Conservation (phyloP, 1,140 invertebrate genomes). For the Drosophila dunni region DNA sequence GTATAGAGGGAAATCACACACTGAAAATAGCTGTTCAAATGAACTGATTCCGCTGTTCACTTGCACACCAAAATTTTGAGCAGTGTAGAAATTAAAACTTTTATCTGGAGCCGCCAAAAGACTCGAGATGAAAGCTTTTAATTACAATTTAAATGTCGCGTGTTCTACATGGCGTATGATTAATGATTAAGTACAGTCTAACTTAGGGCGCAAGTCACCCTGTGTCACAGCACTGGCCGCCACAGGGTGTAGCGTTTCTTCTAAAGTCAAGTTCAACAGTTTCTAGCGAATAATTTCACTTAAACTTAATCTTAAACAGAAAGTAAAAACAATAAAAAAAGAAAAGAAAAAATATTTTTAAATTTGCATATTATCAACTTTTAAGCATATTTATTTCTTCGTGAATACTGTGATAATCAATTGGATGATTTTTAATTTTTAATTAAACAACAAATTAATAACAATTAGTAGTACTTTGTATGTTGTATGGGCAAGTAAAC, state of each 20-base stretch:
- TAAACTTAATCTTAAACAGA: not conserved
- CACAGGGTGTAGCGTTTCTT: conserved; percentile 43
- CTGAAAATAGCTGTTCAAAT: conserved; percentile 24
- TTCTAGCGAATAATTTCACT: conserved; percentile 69
- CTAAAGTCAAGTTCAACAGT: conserved; percentile 58
- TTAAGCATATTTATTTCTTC: conserved; percentile 78
- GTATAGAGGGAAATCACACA: not conserved
- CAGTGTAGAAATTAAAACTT: conserved; percentile 23
- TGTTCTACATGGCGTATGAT: conserved; percentile 45
- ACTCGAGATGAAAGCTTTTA: conserved; percentile 3
- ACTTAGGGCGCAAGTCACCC: conserved; percentile 6
- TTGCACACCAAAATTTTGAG: conserved; percentile 58
- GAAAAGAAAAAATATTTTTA: conserved; percentile 7
- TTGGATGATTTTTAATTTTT: conserved; percentile 82
- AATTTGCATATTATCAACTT: conserved; percentile 25
- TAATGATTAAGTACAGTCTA: conserved; percentile 65
- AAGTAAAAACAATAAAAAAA: conserved; percentile 7
- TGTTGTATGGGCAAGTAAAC: conserved; percentile 67
- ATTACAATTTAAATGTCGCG: conserved; percentile 30
- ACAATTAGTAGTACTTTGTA: conserved; percentile 54
- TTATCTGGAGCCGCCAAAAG: conserved; percentile 1
- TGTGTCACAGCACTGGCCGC: not conserved
- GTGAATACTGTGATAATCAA: conserved; percentile 84
- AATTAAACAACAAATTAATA: conserved; percentile 38
- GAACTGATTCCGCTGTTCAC: conserved; percentile 30